phyloP scores from a whole-genome alignment of 2,797 vertebrate species.

The Sternarchorhynchus goeldii region DNA sequence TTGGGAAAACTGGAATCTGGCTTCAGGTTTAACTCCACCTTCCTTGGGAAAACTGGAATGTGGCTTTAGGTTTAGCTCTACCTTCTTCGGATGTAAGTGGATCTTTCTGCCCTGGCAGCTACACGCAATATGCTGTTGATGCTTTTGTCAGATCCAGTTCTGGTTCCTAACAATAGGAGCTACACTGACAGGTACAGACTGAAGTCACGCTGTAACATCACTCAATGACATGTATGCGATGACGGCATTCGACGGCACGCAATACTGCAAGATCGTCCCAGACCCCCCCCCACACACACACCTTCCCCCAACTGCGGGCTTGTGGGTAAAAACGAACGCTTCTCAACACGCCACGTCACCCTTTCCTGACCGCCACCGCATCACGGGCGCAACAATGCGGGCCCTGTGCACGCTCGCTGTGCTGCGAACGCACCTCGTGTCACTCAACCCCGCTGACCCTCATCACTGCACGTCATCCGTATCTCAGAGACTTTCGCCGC shows the following conservation, averaged over 20 bases:
- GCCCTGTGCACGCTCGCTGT: slow-evolving; percentile 8
- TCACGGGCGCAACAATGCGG: slow-evolving; percentile 14
- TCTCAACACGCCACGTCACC: neutral
- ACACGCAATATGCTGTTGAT: neutral
- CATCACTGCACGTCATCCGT: slow-evolving; percentile 9
- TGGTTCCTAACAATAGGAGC: slow-evolving; percentile 12
- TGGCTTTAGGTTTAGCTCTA: neutral
- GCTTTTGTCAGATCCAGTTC: slow-evolving; percentile 9
- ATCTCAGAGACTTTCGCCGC: slow-evolving; percentile 1
- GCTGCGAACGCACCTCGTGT: slow-evolving; percentile 12
- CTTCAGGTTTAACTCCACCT: too few relatives aligned
- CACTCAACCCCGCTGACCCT: slow-evolving; percentile 25
- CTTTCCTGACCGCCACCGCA: neutral
- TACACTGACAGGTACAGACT: neutral
- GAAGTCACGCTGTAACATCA: neutral
- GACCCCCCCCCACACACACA: too few relatives aligned
- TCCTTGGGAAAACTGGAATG: too few relatives aligned
- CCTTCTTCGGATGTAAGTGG: neutral
- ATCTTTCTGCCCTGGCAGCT: neutral
- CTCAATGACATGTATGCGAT: neutral
- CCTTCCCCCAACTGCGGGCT: neutral
- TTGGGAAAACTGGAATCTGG: too few relatives aligned
- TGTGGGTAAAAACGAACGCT: neutral
- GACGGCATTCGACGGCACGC: neutral
- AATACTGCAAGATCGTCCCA: too few relatives aligned